Evolutionary conservation across 2,113 vertebrate genomes (phyloP), one percentile per base, ranked within the genome.

Genomic region (Pseudopodoces humilis): DNA sequence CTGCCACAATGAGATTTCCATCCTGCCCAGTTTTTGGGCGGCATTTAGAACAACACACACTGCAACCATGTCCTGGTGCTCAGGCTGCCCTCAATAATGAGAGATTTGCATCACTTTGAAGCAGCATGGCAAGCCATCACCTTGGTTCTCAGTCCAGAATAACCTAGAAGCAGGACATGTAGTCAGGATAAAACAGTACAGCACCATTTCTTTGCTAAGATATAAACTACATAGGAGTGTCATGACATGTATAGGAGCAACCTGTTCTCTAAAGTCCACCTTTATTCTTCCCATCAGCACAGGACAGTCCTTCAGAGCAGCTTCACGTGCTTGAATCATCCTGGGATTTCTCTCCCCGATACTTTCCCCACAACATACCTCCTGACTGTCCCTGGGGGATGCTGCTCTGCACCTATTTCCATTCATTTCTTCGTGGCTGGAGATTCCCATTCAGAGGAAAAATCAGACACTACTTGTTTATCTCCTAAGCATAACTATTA

Each of bases 361-460:
- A 5, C 33, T 19, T 44, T 46, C 68, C n/a, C 31, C 30, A 41
- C 3, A 14, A 23, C 20, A 15, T 2, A 50, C 11, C 27, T 77
- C 30, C 55, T 0, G 0, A 23, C 7, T 65, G 33, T n/a, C 52
- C 43, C 10, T 0, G 0, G 25, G 23, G 12, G 11, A 72, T 68
- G 49, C 30, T 62, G 17, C 15, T 55, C 20, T 35, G 41, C 13
- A 23, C 39, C 28, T n/a, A 15, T 39, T 80, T 44, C 28, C 23
- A 27, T 77, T 81, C 16, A 62, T 52, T 27, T 55, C 37, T 46
- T 11, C 44, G 60, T 11, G 41, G 9, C 43, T 62, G 47, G 55
- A 90, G 49, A 76, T 15, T 16, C 14, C 9, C 52, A 23, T 82
- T 50, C 11, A 55, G 52, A 50, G n/a, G 14, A 27, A 77, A 80